A percentile compares a stretch with the other conserved stretches of the same genome.
These are phyloP conservation scores for Pelvicachromis taeniatus DNA, from an alignment of 2,113 vertebrate species.

Conservation along the genomic window DNA sequence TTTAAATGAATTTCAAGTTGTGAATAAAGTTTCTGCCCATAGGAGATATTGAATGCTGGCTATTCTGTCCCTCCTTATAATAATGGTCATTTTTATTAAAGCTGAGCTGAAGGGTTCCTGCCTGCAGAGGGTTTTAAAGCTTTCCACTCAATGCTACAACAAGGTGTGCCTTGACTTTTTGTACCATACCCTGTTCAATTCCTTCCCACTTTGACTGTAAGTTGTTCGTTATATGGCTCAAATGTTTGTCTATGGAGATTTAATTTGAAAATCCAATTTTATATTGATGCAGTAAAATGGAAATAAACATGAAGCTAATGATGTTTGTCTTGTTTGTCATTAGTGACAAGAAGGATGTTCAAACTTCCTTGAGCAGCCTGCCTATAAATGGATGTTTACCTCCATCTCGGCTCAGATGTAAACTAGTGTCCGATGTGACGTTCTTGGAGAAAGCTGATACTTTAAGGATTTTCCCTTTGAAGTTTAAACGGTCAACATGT, in stretches of 20 bases:
- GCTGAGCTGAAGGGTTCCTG: constrained; percentile 48
- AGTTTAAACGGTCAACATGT: too few relatives aligned
- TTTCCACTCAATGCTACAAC: constrained; percentile 40
- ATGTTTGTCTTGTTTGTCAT: neutral
- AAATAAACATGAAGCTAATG: constrained; percentile 60
- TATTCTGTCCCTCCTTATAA: constrained; percentile 58
- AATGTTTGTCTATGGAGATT: constrained; percentile 27
- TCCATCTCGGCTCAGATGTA: fast-evolving
- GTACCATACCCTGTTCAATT: constrained; percentile 40
- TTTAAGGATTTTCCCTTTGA: too few relatives aligned
- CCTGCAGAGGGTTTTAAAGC: constrained; percentile 5
- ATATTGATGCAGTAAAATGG: constrained; percentile 53
- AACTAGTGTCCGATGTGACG: fast-evolving
- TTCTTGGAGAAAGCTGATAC: fast-evolving
- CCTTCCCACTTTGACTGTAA: neutral
- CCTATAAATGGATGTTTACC: neutral
- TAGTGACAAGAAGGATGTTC: neutral
- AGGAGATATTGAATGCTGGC: constrained; percentile 72
- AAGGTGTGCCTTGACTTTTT: constrained; percentile 64
- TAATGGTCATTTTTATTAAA: neutral
- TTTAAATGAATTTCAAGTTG: neutral
- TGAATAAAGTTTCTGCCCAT: constrained; percentile 29
- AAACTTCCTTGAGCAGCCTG: neutral
- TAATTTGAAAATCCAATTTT: constrained; percentile 60
- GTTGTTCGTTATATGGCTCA: neutral